Percentiles rank a stretch among this genome's conserved stretches.
Conservation (phyloP, 2,113 vertebrate genomes). For the Eretmochelys imbricata region DNA sequence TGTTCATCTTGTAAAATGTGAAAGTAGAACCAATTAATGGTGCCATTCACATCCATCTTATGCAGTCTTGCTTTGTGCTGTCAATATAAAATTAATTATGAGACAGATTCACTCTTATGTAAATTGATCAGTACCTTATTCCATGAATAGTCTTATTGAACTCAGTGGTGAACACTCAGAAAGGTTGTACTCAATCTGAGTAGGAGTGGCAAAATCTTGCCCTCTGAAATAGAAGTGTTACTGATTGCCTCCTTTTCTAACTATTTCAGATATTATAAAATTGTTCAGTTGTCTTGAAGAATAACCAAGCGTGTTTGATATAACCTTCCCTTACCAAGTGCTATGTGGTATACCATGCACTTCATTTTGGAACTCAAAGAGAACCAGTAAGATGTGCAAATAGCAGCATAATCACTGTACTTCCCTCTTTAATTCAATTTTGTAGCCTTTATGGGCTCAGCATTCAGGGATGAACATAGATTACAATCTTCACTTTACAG, state of each 20-base stretch:
- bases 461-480: background rate
- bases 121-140: background rate
- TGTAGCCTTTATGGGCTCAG: slow-evolving; percentile 5
- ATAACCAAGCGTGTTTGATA: background rate
- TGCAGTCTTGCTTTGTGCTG: background rate
- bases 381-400: background rate
- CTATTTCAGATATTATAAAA: background rate
- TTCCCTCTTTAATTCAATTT: slow-evolving; percentile 17
- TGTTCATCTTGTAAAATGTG: background rate
- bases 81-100: background rate
- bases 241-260: background rate
- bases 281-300: background rate
- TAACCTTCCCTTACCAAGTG: background rate
- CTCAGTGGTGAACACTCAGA: background rate
- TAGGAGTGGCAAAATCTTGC: background rate
- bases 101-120: background rate
- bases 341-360: background rate
- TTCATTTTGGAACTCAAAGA: background rate
- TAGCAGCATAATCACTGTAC: background rate
- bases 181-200: background rate
- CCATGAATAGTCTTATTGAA: background rate
- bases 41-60: background rate
- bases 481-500: background rate
- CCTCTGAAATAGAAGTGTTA: background rate
- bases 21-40: slow-evolving; percentile 8